Percentiles rank a stretch among this genome's conserved stretches.
Conservation (phyloP, 2,113 vertebrate species). For the Bettongia penicillata region DNA sequence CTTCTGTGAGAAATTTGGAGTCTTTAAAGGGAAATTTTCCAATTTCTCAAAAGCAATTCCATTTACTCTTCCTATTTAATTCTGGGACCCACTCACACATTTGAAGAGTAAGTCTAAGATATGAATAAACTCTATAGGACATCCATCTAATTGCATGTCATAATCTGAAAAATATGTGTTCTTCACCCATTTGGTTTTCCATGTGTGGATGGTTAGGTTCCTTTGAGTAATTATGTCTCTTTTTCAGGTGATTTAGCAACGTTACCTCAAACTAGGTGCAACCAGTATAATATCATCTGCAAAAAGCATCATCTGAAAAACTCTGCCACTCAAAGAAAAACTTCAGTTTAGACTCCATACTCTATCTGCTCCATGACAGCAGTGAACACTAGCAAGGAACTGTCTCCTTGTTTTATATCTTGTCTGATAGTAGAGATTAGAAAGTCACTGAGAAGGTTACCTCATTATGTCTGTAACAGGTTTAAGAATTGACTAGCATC, state of each 20-base stretch:
- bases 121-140: neutral
- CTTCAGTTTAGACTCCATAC: neutral
- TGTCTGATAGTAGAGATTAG: neutral
- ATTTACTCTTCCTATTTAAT: too few relatives aligned
- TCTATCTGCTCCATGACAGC: neutral
- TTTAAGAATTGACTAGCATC: neutral
- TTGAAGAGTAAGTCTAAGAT: neutral
- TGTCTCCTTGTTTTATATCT: neutral
- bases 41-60: too few relatives aligned
- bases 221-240: neutral
- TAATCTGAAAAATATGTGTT: neutral
- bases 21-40: too few relatives aligned
- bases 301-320: neutral
- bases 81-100: too few relatives aligned
- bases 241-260: neutral
- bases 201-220: neutral
- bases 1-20: too few relatives aligned
- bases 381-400: neutral
- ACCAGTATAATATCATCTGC: neutral
- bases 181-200: neutral
- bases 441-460: neutral
- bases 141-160: neutral
- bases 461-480: neutral
- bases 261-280: neutral
- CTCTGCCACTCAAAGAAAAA: too few relatives aligned